Conservation (phyloP, 64 coral and sea anemone species). For the Exaiptasia diaphana region DNA sequence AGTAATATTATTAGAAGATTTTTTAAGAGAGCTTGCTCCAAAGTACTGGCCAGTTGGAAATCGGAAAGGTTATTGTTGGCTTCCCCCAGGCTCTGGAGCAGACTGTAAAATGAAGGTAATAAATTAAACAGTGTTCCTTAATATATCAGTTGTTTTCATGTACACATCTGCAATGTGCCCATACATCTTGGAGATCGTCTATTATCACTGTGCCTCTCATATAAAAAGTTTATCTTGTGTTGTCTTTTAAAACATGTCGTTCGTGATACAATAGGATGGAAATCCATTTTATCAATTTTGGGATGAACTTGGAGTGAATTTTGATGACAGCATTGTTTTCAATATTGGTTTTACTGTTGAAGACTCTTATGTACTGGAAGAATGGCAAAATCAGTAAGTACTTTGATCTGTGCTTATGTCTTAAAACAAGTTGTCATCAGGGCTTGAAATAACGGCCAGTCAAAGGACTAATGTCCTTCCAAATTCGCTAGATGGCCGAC, state of each 20-base stretch:
- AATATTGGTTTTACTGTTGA: constrained; percentile 49
- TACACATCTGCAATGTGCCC: neutral
- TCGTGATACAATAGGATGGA: constrained; percentile 49
- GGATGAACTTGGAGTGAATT: constrained; percentile 85
- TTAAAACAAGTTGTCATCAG: no score
- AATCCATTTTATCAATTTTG: constrained; percentile 86
- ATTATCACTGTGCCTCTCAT: no score
- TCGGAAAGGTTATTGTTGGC: constrained; percentile 77
- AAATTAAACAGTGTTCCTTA: neutral
- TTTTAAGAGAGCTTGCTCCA: constrained; percentile 60
- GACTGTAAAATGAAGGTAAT: constrained; percentile 78
- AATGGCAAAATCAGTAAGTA: constrained; percentile 72
- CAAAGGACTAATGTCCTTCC: neutral
- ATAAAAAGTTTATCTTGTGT: no score
- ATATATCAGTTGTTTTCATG: neutral
- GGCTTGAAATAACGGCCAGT: neutral
- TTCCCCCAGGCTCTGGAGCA: constrained; percentile 41
- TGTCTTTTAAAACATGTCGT: neutral
- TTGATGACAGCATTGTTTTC: constrained; percentile 73
- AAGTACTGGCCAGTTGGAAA: constrained; percentile 70
- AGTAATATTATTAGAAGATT: constrained; percentile 78
- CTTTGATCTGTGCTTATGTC: neutral
- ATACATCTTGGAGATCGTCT: neutral
- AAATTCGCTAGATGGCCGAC: no score
- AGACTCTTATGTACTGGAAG: constrained; percentile 54